A percentile compares a stretch with the other conserved stretches of the same genome.
Conservation (phyloP, 2,797 vertebrate species). For the Protosalanx chinensis region DNA sequence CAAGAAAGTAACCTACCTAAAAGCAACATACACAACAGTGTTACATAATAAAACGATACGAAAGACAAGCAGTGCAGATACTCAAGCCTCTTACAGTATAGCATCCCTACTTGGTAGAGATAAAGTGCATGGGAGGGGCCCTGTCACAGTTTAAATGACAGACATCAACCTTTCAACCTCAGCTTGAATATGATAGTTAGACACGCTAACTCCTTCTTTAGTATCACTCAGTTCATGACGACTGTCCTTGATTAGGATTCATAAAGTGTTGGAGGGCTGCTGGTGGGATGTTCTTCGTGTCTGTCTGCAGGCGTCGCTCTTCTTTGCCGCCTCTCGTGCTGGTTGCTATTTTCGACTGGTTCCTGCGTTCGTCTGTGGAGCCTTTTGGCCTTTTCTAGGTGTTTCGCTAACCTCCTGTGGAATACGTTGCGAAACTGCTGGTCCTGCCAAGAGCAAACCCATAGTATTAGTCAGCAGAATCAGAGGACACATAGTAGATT, state of each 20-base stretch:
- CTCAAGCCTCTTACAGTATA: background rate
- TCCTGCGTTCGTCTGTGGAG: slow-evolving; percentile 41
- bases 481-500: background rate
- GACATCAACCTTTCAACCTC: background rate
- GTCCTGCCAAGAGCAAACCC: slow-evolving; percentile 35
- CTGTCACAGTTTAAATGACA: background rate
- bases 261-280: background rate
- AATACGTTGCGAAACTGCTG: slow-evolving; percentile 51
- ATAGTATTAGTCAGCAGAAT: background rate
- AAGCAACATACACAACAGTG: background rate
- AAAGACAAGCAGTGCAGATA: background rate
- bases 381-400: slow-evolving; percentile 41
- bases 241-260: background rate
- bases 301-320: background rate
- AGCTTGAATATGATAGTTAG: background rate
- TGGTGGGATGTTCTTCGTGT: background rate
- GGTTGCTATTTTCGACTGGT: slow-evolving; percentile 27
- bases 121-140: background rate
- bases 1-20: background rate
- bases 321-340: slow-evolving; percentile 25
- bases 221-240: background rate
- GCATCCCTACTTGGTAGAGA: background rate
- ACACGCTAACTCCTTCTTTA: too few species aligned
- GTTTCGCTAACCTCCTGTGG: slow-evolving; percentile 46
- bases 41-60: background rate